Evolutionary conservation across 1,140 invertebrate genomes (phyloP), one percentile per base, ranked within the genome.

Genomic region (Leptinotarsa lineolata): DNA sequence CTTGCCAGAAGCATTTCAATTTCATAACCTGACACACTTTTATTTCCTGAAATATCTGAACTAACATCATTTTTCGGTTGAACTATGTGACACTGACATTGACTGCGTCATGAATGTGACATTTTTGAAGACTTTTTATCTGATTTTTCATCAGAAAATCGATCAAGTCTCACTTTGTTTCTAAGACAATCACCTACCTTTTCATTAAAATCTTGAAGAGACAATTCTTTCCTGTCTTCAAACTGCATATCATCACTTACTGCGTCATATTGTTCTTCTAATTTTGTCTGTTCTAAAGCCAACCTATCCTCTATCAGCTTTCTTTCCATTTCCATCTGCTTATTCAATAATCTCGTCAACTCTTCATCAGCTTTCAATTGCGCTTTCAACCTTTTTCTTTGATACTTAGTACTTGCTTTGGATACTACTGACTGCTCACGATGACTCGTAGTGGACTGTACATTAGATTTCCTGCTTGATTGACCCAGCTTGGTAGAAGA

Each of bases 281-380:
- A 54, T 54, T 54, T 54, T 18, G 48, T 12, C 48, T 54, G 4
- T 54, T 54, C 16, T 54, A 16, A n/a, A 54, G 48, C 48, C 48
- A 54, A 54, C 15, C 48, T 54, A 54, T 54, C n/a, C n/a, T 54
- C 3, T 54, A 54, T n/a, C 15, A 54, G 48, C 6, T 54, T n/a
- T 54, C 0, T n/a, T 54, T 54, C 48, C 48, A 54, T n/a, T 54
- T 54, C 48, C n/a, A 54, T 15, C 48, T 54, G 48, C n/a, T 16
- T n/a, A 18, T 4, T 54, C 48, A 54, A 16, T 54, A 54, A 16
- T n/a, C 48, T 54, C n/a, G 48, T 12, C 2, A 54, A 54, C 48
- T 54, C 48, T 54, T 54, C 48, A 54, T 54, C 48, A 54, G 48
- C 48, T 54, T 54, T n/a, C 48, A 54, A 15, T n/a, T 54, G 48